These are phyloP conservation scores for Athene cunicularia DNA, from an alignment of 2,113 vertebrate species.

Conservation along the genomic window DNA sequence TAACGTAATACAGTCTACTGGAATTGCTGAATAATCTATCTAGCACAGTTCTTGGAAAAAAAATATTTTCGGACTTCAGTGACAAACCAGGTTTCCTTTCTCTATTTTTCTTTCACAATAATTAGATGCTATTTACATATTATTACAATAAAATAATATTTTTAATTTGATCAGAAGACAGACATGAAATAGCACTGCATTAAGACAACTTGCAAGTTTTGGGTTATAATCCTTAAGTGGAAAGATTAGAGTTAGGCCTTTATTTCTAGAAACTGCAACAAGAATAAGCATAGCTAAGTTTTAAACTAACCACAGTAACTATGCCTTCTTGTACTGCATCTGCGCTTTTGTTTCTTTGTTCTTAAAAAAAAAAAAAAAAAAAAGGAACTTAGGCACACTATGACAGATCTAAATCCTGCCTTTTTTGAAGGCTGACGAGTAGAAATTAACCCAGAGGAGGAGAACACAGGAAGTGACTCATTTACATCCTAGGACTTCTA, in stretches of 20 bases:
- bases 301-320: neutral
- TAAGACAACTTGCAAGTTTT: neutral
- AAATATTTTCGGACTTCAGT: neutral
- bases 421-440: neutral
- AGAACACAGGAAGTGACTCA: constrained; percentile 11
- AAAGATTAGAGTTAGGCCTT: neutral
- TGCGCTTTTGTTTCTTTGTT: neutral
- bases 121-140: neutral
- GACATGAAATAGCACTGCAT: neutral
- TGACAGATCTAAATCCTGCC: neutral
- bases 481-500: neutral
- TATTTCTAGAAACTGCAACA: neutral
- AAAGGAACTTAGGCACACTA: neutral
- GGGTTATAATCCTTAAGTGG: neutral
- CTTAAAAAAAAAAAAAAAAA: neutral
- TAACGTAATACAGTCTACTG: neutral
- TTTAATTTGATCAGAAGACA: neutral
- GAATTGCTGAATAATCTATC: neutral
- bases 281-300: neutral
- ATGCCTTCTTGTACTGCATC: neutral
- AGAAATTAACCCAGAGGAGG: neutral
- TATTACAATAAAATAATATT: neutral
- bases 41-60: neutral
- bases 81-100: neutral
- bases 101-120: neutral